Conservation (phyloP, 1,140 invertebrate genomes). For the Delia radicum region DNA sequence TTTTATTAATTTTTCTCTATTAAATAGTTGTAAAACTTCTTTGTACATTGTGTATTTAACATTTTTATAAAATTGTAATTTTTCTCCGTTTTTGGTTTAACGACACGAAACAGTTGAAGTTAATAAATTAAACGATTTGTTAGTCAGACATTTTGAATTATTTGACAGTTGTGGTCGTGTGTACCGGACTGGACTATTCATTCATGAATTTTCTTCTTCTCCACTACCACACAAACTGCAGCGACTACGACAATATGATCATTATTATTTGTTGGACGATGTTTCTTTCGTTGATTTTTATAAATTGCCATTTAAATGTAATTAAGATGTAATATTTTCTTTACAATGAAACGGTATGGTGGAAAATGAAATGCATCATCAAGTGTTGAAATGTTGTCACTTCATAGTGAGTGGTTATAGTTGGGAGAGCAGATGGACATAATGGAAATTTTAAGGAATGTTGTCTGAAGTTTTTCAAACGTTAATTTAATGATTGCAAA, state of each 20-base stretch:
- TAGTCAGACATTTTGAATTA: constrained; percentile 18
- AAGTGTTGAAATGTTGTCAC: neutral
- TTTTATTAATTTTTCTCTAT: neutral
- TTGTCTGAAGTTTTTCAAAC: neutral
- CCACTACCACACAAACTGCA: neutral
- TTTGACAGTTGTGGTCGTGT: constrained; percentile 7
- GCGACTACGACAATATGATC: neutral
- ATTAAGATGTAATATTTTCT: constrained; percentile 22
- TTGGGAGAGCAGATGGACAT: neutral
- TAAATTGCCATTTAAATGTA: constrained; percentile 20
- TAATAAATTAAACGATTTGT: constrained; percentile 24
- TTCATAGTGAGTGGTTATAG: neutral
- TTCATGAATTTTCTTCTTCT: neutral
- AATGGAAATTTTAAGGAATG: neutral
- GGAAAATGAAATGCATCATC: neutral
- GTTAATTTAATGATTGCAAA: neutral
- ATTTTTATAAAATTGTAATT: neutral
- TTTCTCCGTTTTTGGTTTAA: neutral
- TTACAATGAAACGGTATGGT: neutral
- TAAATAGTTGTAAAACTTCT: neutral
- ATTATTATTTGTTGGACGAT: neutral
- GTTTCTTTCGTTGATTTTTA: neutral
- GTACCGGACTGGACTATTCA: neutral
- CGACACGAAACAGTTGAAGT: neutral
- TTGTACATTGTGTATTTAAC: neutral